These are phyloP conservation scores for Thymelicus lineola DNA, from an alignment of 2,888 invertebrate genomes.

Conservation along the genomic window DNA sequence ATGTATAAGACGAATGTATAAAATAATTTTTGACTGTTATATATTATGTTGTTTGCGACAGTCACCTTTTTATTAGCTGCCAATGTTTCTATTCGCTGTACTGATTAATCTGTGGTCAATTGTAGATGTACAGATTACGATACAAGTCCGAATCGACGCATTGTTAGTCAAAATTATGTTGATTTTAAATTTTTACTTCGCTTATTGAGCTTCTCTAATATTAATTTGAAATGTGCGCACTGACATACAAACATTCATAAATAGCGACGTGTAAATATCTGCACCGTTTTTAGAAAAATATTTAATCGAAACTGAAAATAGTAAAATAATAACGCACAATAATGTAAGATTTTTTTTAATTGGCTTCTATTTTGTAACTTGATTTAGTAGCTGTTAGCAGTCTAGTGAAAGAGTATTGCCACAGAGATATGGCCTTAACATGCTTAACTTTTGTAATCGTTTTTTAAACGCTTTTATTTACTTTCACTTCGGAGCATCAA, in stretches of 20 bases:
- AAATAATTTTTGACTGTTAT: slow-evolving; percentile 38
- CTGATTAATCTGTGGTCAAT: not conserved
- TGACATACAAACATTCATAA: slow-evolving; percentile 33
- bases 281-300: slow-evolving; percentile 43
- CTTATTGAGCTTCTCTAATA: slow-evolving; percentile 35
- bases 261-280: slow-evolving; percentile 42
- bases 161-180: slow-evolving; percentile 8
- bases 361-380: slow-evolving; percentile 23
- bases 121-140: not conserved
- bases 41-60: slow-evolving; percentile 27
- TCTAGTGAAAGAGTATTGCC: slow-evolving; percentile 5
- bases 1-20: slow-evolving; percentile 37
- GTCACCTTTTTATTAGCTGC: slow-evolving; percentile 20
- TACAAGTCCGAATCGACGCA: not conserved
- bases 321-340: slow-evolving; percentile 51
- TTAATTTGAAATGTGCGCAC: slow-evolving; percentile 24
- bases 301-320: slow-evolving; percentile 48
- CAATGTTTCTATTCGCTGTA: slow-evolving; percentile 24
- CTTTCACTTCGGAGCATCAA: too few relatives aligned
- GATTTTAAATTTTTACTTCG: slow-evolving; percentile 23
- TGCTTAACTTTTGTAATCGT: not conserved
- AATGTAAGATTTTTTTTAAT: slow-evolving; percentile 10
- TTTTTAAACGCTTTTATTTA: too few relatives aligned
- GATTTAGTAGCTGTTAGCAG: not conserved
- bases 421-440: slow-evolving; percentile 1